Base-by-base conservation (phyloP, 2,797 vertebrate genomes). In the Mallotus villosus region DNA sequence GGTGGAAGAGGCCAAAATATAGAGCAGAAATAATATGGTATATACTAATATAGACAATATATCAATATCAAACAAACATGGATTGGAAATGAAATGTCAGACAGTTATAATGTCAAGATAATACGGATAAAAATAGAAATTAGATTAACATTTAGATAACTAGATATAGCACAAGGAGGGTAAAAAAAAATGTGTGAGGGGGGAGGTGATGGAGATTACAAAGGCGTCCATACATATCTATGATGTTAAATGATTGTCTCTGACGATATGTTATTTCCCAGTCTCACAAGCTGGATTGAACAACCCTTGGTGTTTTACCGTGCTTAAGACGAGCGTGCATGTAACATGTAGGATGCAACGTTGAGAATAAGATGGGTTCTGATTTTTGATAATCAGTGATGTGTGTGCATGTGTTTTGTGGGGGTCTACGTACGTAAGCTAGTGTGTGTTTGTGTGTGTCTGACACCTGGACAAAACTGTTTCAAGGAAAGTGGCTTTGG, bases 241-340 rank as follows among this genome's bases (percentile, higher is more conserved):
- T 19, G 22, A 67, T 61, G 34, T 37, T 67, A 53, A 59, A 75
- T 80, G 88, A 91, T 90, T 89, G 85, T 88, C 82, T 79, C 71
- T 78, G 74, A 76, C 14, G 5, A 67, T 70, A 25, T 6, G 75
- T 17, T 0, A 19, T 68, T 73, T 76, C 25, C 49, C 34, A 57
- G 58, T 68, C 14, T 4, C 59, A 71, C 61, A 27, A 34, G 63
- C 41, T 29, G 19, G 66, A 49, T 46, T 58, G 24, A 49, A 51
- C 14, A 22, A 27, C 6, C 46, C 17, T 17, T 24, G 59, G 17
- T 24, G 67, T 66, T 17, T 61, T 55, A 21, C n/a, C 34, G 63
- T 60, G 62, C 67, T 59, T 62, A 27, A 27, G 27, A 68, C 73
- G 64, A 27, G 41, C 4, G 8, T 6, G 14, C 16, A 19, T n/a